Evolutionary conservation across 2,797 vertebrate genomes (phyloP).

Genomic region (Lindbergichthys nudifrons): DNA sequence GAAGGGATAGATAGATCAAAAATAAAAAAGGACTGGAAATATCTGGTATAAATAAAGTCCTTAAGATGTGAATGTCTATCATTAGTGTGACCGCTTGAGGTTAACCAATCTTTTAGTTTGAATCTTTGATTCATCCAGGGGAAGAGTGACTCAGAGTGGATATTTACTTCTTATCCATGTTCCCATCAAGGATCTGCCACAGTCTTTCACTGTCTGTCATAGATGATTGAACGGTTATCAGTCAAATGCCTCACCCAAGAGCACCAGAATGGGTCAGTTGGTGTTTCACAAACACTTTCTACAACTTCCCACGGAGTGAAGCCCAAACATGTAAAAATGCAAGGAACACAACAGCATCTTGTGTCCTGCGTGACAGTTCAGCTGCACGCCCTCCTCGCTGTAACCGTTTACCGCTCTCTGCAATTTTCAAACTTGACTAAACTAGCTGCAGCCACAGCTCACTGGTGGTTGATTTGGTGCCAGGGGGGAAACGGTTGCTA

Average conservation of each 20-base stretch:
- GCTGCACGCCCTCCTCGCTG: neutral
- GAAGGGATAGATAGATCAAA: neutral
- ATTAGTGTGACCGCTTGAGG: slow-evolving; percentile 20
- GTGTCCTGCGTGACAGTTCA: neutral
- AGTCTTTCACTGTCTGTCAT: fast-evolving
- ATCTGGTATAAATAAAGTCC: neutral
- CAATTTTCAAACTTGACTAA: slow-evolving; percentile 40
- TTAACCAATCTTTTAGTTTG: slow-evolving; percentile 17
- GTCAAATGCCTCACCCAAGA: neutral
- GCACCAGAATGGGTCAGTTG: fast-evolving
- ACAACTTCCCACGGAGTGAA: neutral
- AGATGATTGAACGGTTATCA: neutral
- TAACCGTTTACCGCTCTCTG: neutral
- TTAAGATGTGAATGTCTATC: slow-evolving; percentile 7
- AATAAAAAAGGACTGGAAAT: slow-evolving; percentile 16
- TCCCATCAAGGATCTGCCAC: neutral
- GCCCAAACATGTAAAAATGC: no score
- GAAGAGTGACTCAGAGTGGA: slow-evolving; percentile 35
- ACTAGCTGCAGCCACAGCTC: slow-evolving; percentile 51
- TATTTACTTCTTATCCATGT: neutral
- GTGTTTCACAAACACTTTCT: neutral
- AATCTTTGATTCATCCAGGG: slow-evolving; percentile 11
- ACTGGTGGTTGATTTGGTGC: slow-evolving; percentile 22
- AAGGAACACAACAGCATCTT: neutral
- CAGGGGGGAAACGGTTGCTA: slow-evolving; percentile 36